phyloP scores from a whole-genome alignment of 2,113 vertebrate species.

The Xenopus borealis region DNA sequence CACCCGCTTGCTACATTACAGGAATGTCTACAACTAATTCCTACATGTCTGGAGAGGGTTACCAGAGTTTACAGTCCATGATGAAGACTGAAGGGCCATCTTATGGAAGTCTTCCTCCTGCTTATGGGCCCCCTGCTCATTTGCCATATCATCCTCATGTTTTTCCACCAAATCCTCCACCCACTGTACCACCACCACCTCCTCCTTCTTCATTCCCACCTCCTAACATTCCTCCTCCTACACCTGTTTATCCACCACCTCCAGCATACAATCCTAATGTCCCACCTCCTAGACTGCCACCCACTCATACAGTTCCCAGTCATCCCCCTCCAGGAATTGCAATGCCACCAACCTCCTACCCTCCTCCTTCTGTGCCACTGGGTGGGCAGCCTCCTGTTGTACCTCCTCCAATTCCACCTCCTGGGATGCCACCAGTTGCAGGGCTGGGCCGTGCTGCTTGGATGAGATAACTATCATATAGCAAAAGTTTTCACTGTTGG shows the following conservation, averaged over 20 bases:
- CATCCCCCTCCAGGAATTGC: conserved; percentile 83
- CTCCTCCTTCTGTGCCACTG: conserved; percentile 82
- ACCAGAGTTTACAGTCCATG: conserved; percentile 92
- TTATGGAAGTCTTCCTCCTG: conserved; percentile 80
- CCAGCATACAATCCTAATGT: conserved; percentile 84
- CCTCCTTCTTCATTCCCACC: conserved; percentile 72
- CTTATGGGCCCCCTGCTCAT: conserved; percentile 76
- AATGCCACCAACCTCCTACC: conserved; percentile 81
- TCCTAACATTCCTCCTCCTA: conserved; percentile 70
- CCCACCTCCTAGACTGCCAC: conserved; percentile 77
- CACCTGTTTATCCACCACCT: conserved; percentile 76
- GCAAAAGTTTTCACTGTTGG: background rate
- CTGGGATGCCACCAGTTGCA: conserved; percentile 83
- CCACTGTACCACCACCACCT: conserved; percentile 65
- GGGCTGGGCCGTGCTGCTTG: conserved; percentile 83
- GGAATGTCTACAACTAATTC: conserved; percentile 93
- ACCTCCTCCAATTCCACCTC: conserved; percentile 82
- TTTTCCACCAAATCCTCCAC: conserved; percentile 70
- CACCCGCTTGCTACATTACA: conserved; percentile 86
- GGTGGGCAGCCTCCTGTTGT: conserved; percentile 86
- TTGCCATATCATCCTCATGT: conserved; percentile 86
- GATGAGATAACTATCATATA: conserved; percentile 92
- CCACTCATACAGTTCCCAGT: conserved; percentile 73
- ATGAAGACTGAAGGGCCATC: conserved; percentile 93
- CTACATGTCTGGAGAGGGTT: conserved; percentile 95